A percentile compares a stretch with the other conserved stretches of the same genome.
These are phyloP conservation scores for Hermodice carunculata DNA, from an alignment of 2,888 invertebrate genomes.

Conservation along the genomic window DNA sequence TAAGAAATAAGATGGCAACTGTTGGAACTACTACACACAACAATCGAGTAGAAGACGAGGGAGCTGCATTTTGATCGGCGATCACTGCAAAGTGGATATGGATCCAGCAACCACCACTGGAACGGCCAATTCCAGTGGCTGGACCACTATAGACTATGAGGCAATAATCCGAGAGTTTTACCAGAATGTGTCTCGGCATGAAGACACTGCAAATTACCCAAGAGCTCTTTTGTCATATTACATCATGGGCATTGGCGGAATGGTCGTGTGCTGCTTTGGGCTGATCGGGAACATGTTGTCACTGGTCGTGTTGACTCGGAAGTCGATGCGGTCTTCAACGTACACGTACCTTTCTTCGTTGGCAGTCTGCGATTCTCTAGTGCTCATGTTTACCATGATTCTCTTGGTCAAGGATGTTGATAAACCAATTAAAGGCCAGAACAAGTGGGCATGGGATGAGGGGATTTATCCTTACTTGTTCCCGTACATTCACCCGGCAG, in stretches of 20 bases:
- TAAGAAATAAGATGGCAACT: too few relatives aligned
- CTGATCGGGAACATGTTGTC: conserved; percentile 66
- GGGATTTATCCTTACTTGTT: conserved; percentile 57
- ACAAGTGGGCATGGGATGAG: conserved; percentile 37
- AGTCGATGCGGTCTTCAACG: conserved; percentile 64
- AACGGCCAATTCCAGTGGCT: too few relatives aligned
- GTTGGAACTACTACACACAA: too few relatives aligned
- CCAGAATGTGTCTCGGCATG: too few relatives aligned
- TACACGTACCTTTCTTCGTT: conserved; percentile 67
- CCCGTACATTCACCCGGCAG: conserved; percentile 63
- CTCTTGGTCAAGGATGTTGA: conserved; percentile 58
- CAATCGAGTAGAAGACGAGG: too few relatives aligned
- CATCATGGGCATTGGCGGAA: conserved; percentile 65
- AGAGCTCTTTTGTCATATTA: conserved; percentile 56
- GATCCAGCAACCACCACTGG: too few relatives aligned
- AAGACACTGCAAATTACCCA: conserved; percentile 5
- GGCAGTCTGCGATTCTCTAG: conserved; percentile 65
- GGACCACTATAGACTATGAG: too few relatives aligned
- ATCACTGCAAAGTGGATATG: too few relatives aligned
- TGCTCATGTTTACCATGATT: conserved; percentile 59
- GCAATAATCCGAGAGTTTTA: too few relatives aligned
- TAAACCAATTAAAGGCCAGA: conserved; percentile 18
- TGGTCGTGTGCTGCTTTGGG: conserved; percentile 62
- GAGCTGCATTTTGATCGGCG: too few relatives aligned
- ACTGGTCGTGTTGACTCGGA: conserved; percentile 61